Conservation (phyloP, 2,888 invertebrate genomes). For the Hyles lineata region DNA sequence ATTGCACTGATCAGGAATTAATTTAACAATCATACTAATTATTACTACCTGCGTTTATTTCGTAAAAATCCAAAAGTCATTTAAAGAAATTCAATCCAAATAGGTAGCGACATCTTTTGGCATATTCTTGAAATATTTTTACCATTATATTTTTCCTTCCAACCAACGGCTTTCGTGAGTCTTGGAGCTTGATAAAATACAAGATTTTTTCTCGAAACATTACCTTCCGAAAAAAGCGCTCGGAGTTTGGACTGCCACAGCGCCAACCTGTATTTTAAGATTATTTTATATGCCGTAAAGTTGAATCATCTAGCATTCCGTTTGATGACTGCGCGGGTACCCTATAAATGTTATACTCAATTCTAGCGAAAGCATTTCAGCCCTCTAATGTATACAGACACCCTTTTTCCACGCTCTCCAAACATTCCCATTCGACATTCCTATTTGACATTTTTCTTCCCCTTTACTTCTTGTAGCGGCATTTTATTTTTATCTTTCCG, state of each 20-base stretch:
- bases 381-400: conserved; percentile 51
- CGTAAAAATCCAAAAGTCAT: too few relatives aligned
- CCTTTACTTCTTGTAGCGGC: conserved; percentile 57
- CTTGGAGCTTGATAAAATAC: background rate
- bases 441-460: conserved; percentile 63
- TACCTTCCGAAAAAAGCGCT: background rate
- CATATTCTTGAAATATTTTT: conserved; percentile 3
- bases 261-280: conserved; percentile 4
- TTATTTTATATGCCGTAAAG: conserved; percentile 29
- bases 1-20: too few relatives aligned
- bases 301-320: conserved; percentile 42
- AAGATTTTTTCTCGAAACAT: background rate
- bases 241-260: background rate
- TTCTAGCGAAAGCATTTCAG: conserved; percentile 54
- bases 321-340: conserved; percentile 42
- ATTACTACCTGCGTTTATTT: too few relatives aligned
- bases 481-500: conserved; percentile 74
- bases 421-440: conserved; percentile 63
- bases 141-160: background rate
- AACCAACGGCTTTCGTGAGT: background rate
- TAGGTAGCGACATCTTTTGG: background rate
- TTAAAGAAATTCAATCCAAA: background rate
- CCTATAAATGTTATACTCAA: conserved; percentile 49
- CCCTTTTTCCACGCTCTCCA: conserved; percentile 56
- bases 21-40: too few relatives aligned